phyloP scores from a whole-genome alignment of 2,113 vertebrate genomes.

The Cyprinodon variegatus region DNA sequence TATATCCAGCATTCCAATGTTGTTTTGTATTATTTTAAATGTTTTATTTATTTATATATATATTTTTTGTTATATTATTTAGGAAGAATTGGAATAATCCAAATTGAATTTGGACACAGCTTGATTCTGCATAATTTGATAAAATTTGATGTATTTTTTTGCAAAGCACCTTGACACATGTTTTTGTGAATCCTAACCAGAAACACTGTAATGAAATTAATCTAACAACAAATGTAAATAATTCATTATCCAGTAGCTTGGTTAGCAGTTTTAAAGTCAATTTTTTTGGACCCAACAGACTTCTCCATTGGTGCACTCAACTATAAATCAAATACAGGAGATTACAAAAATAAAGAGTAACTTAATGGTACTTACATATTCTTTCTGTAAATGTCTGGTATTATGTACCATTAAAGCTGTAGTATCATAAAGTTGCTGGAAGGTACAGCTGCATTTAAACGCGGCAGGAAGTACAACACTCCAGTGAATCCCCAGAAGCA shows the following conservation, averaged over 20 bases:
- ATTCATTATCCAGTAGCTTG: too few relatives aligned
- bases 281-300: not conserved
- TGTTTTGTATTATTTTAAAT: too few relatives aligned
- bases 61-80: not conserved
- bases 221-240: not conserved
- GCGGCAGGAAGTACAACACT: not conserved
- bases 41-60: not conserved
- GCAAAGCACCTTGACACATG: too few relatives aligned
- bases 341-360: not conserved
- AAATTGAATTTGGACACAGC: too few relatives aligned
- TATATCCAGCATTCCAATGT: too few relatives aligned
- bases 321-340: not conserved
- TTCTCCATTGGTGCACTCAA: not conserved
- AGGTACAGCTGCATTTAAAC: rapidly evolving
- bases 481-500: slow-evolving; percentile 22
- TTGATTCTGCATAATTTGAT: too few relatives aligned
- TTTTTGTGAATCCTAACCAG: too few relatives aligned
- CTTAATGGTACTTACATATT: slow-evolving; percentile 59
- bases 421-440: rapidly evolving
- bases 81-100: too few relatives aligned
- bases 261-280: not conserved
- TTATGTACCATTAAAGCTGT: rapidly evolving
- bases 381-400: rapidly evolving
- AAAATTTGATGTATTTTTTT: too few relatives aligned
- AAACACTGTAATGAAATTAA: too few relatives aligned